Evolutionary conservation across 2,888 invertebrate species (phyloP), one percentile per base, ranked within the genome.

Genomic region (Drosophila subsilvestris): DNA sequence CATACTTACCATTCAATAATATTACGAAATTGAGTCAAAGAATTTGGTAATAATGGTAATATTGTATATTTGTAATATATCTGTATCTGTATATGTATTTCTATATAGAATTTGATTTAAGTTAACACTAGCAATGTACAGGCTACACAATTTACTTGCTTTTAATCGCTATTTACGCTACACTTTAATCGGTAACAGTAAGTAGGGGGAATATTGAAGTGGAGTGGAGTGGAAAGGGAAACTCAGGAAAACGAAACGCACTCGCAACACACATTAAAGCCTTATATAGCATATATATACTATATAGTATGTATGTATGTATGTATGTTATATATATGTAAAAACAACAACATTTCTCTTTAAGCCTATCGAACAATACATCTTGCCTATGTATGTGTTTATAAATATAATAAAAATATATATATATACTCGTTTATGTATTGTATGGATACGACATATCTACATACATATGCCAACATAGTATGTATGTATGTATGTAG

Each of bases 81-180:
- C 51, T 32, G 32, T 32, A 57, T 37, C 51, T 32, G 32, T 32
- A 57, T 37, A 37, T 2, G 37, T 70, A 58, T 62, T 68, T 60
- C 29, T 73, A 60, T 37, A 2, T 60, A 74, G 74, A 83, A 77
- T 88, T 88, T 88, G 78, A 83, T 88, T 88, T 83, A 80, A 83
- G 81, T 73, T 88, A 86, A 65, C 70, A 59, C 88, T 83, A 83
- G 86, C 83, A 88, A 88, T 83, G 68, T 83, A 83, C 88, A 88
- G 71, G 78, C 83, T 75, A 77, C 65, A 75, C 61, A 63, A 54
- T 69, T 69, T 82, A 74, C 42, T 53, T 47, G 29, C 44, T 50
- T 50, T 77, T 74, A 66, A 69, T 79, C 45, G 59, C 48, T 68
- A 77, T 76, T 76, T 75, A 83, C 69, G 68, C 80, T 83, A 88